These are phyloP conservation scores for Thymelicus acteon DNA, from an alignment of 2,888 invertebrate species.

Conservation along the genomic window DNA sequence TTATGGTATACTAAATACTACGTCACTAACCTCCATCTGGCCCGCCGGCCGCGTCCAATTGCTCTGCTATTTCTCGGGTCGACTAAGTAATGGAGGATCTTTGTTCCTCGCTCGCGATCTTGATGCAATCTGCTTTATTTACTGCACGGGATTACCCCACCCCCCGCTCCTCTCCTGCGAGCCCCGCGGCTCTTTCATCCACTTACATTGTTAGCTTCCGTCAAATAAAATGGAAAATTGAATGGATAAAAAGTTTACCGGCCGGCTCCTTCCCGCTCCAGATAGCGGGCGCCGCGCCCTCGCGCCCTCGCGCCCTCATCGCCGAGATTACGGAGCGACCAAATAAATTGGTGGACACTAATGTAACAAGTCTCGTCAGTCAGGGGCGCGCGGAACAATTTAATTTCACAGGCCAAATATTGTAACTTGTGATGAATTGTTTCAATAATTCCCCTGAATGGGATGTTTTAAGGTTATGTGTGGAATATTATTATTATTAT, in stretches of 20 bases:
- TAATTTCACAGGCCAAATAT: not conserved
- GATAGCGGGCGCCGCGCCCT: not conserved
- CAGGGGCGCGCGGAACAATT: not conserved
- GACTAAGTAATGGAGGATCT: slow-evolving; percentile 4
- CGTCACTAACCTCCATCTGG: not conserved
- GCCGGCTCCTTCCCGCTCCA: slow-evolving; percentile 9
- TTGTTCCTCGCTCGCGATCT: slow-evolving; percentile 10
- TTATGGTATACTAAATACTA: not conserved
- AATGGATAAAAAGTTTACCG: slow-evolving; percentile 35
- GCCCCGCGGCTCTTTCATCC: slow-evolving; percentile 34
- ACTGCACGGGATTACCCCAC: slow-evolving; percentile 38
- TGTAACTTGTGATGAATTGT: not conserved
- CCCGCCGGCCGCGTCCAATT: not conserved
- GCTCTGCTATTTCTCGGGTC: not conserved
- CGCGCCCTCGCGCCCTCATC: not conserved
- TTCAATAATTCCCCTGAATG: not conserved
- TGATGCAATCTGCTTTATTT: slow-evolving; percentile 39
- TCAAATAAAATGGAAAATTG: slow-evolving; percentile 37
- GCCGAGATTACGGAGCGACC: not conserved
- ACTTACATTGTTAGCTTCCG: slow-evolving; percentile 41
- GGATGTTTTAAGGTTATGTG: not conserved
- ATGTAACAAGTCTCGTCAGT: not conserved
- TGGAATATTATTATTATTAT: too few species aligned
- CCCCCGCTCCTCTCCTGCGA: slow-evolving; percentile 5
- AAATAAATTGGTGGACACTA: slow-evolving; percentile 8